Base-by-base conservation (phyloP, 2,888 invertebrate genomes). In the Perizoma flavofasciatum region DNA sequence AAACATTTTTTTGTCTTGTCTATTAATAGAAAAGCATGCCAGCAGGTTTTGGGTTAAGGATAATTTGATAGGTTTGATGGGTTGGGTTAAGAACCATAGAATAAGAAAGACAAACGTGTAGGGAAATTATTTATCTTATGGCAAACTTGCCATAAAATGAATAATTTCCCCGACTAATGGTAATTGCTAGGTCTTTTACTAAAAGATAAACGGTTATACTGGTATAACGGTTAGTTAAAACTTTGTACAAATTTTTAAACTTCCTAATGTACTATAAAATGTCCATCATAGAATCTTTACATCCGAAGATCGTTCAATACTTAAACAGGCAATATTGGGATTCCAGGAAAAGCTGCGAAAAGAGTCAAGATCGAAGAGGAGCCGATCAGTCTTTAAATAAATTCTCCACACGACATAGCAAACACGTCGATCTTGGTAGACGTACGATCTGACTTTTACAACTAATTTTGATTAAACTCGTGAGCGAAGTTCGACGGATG, bases 381-480 rank as follows among this genome's bases (percentile, higher is more conserved):
- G 58, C 47, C 63, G 52, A 64, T 57, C 43, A 49, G 44, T 45
- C 55, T 59, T 22, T 48, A 73, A 61, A 67, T 62, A 61, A 61
- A 66, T 63, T 66, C 45, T 51, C 55, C 6, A 59, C 51, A 55
- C 65, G 68, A 70, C 68, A 63, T 61, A 61, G 73, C 68, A 74
- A 78, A 76, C 70, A 73, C 67, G 68, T 71, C 65, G 70, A 67
- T 69, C 69, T 61, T 61, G 59, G 67, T 63, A 71, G 60, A 71
- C 61, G 52, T 55, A 53, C 47, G 53, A 49, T 48, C 49, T 51
- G 48, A 64, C 77, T 71, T 77, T 79, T 59, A 44, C 68, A 78
- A 79, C 76, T 76, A 81, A 78, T 82, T 82, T 78, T 78, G 78
- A 77, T 77, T 77, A 81, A 77, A 73, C 76, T 73, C 64, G 58